Conservation (phyloP, 1,140 invertebrate species). For the Pectinophora gossypiella region DNA sequence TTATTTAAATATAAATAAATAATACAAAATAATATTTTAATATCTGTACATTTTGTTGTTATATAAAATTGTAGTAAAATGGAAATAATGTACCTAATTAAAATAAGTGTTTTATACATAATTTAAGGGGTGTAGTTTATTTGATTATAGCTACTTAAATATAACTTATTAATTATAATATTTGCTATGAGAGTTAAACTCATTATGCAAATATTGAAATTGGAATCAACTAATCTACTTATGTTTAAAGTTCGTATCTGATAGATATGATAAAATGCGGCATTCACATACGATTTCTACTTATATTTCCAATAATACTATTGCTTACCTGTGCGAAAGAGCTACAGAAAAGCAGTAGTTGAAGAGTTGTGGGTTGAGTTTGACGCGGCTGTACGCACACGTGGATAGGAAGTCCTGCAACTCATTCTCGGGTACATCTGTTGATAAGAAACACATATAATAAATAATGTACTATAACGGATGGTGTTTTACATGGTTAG, state of each 20-base stretch:
- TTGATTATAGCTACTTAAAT: neutral
- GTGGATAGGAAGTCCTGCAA: conserved; percentile 81
- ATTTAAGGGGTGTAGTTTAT: neutral
- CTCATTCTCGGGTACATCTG: conserved; percentile 52
- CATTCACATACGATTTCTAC: too few relatives aligned
- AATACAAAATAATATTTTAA: neutral
- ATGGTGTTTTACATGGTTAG: too few relatives aligned
- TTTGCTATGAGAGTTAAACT: too few relatives aligned
- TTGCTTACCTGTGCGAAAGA: conserved; percentile 78
- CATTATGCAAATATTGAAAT: too few relatives aligned
- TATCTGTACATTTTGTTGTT: neutral
- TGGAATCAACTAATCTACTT: too few relatives aligned
- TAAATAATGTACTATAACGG: neutral
- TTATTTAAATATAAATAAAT: neutral
- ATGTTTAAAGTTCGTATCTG: too few relatives aligned
- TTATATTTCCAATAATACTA: too few relatives aligned
- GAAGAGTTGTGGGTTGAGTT: conserved; percentile 85
- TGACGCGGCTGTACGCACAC: conserved; percentile 81
- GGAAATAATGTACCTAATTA: too few relatives aligned
- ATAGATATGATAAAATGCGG: too few relatives aligned
- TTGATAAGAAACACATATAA: conserved; percentile 15
- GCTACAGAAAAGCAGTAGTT: conserved; percentile 86
- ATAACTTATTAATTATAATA: too few relatives aligned
- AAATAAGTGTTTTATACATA: too few relatives aligned
- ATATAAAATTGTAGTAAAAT: too few relatives aligned